phyloP scores from a whole-genome alignment of 1,140 invertebrate species.

The Drosophila teissieri region DNA sequence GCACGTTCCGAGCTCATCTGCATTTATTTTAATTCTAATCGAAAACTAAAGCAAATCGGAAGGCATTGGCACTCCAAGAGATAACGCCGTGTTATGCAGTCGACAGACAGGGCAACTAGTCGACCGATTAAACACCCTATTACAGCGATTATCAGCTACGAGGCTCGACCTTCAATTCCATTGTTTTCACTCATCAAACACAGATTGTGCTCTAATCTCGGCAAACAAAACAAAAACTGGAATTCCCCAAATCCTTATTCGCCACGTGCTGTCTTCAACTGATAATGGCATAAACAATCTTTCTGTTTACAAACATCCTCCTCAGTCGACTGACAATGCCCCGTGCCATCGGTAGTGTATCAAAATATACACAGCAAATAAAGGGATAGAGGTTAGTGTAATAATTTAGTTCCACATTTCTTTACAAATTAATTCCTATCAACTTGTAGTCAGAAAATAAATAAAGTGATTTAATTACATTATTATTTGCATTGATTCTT shows the following conservation, averaged over 20 bases:
- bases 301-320: background rate
- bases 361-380: background rate
- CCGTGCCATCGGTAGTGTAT: slow-evolving; percentile 8
- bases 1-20: slow-evolving; percentile 36
- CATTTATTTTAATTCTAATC: slow-evolving; percentile 29
- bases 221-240: background rate
- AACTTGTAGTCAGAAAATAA: too few species aligned
- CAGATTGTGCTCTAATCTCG: background rate
- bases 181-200: background rate
- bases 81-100: slow-evolving; percentile 3
- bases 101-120: too few species aligned
- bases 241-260: slow-evolving; percentile 4
- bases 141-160: background rate
- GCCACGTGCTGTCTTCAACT: background rate
- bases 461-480: too few species aligned
- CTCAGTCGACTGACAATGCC: background rate
- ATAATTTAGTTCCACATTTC: too few species aligned
- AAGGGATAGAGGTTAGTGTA: background rate
- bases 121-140: slow-evolving; percentile 9
- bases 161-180: background rate
- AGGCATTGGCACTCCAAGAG: background rate
- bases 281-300: background rate
- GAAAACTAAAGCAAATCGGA: background rate
- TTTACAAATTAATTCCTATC: too few species aligned
- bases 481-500: too few species aligned